Evolutionary conservation across 30 jellyfish, hydroid and myxozoan genomes (phyloP).

Genomic region (Pelagia noctiluca): DNA sequence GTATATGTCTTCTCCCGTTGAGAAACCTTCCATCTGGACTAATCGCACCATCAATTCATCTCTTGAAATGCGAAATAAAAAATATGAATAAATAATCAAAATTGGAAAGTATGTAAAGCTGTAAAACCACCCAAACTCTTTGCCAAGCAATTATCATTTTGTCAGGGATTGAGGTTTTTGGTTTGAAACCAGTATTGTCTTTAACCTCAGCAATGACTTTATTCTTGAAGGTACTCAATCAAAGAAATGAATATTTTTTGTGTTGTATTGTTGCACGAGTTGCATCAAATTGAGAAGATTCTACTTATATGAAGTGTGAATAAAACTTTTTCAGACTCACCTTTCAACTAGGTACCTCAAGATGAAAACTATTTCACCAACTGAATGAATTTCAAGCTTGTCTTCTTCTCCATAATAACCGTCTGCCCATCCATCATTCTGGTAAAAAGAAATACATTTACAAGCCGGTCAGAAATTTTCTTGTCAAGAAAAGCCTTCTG

Average conservation of each 20-base stretch:
- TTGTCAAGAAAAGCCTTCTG: neutral
- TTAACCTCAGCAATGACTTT: neutral
- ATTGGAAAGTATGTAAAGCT: no score
- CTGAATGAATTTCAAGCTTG: neutral
- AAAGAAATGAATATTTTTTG: neutral
- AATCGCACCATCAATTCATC: slow-evolving; percentile 98
- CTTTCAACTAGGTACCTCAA: slow-evolving; percentile 78
- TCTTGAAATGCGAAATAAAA: slow-evolving; percentile 37
- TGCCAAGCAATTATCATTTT: no score
- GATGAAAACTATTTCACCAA: slow-evolving; percentile 86
- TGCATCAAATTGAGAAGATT: neutral
- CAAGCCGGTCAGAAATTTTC: neutral
- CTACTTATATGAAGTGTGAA: neutral
- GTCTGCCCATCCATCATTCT: slow-evolving; percentile 34
- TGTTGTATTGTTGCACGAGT: neutral
- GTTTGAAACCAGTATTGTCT: no score
- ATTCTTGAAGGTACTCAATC: neutral
- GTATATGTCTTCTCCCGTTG: slow-evolving; percentile 71
- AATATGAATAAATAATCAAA: neutral
- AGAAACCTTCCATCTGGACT: slow-evolving; percentile 94
- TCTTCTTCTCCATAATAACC: slow-evolving; percentile 8
- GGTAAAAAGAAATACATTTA: neutral
- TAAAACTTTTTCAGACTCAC: slow-evolving; percentile 14
- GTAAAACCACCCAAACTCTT: no score
- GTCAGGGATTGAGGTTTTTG: no score